These are phyloP conservation scores for Mylabris sibirica DNA, from an alignment of 2,888 invertebrate species.

Conservation along the genomic window DNA sequence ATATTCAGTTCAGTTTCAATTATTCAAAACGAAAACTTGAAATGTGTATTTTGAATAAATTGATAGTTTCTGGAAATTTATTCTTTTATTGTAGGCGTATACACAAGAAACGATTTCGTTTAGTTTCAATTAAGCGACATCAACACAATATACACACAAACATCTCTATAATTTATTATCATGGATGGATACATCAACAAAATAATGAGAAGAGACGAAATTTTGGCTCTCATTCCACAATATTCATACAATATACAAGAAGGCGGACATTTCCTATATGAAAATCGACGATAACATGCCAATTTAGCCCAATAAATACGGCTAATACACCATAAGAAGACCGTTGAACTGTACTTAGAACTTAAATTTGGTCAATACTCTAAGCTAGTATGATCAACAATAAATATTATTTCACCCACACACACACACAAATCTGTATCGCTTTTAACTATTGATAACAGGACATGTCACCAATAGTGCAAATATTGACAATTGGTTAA, in stretches of 20 bases:
- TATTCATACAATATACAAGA: constrained; percentile 35
- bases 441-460: background rate
- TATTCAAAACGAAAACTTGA: background rate
- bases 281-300: constrained; percentile 37
- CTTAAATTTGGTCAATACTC: constrained; percentile 22
- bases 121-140: background rate
- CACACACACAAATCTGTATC: no score
- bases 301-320: constrained; percentile 41
- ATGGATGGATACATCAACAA: no score
- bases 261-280: constrained; percentile 39
- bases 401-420: no score
- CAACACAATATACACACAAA: no score
- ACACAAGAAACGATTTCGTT: background rate
- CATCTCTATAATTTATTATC: background rate
- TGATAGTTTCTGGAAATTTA: background rate
- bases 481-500: no score
- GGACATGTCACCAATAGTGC: no score
- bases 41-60: constrained; percentile 1
- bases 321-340: constrained; percentile 42
- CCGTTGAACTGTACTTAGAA: constrained; percentile 40
- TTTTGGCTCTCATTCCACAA: constrained; percentile 7
- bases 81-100: background rate
- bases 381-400: background rate
- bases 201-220: background rate
- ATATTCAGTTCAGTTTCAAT: background rate